Evolutionary conservation across 2,113 vertebrate genomes (phyloP), one percentile per base, ranked within the genome.

Genomic region (Aspiorhynchus laticeps): DNA sequence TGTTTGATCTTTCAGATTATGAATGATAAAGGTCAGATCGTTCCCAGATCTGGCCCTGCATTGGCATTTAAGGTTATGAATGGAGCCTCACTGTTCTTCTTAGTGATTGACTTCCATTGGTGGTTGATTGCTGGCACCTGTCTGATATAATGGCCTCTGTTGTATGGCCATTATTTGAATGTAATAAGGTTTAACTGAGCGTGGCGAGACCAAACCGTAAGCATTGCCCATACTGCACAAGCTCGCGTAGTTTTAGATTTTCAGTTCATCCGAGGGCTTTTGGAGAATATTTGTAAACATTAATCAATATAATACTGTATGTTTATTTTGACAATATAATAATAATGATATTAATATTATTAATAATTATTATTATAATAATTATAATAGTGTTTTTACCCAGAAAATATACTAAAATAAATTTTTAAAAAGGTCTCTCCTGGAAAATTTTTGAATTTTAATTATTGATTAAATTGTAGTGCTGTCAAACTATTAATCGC

Each of bases 1-100:
- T 80, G 80, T 75, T 89, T 87, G 65, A 86, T 71, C 71, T 61
- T 48, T 67, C 43, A 76, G 73, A 71, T 82, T 82, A 74, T 51
- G 63, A 88, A 80, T 63, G 24, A 78, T 61, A 83, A 78, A 74
- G 69, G 51, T 41, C 41, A 38, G 75, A 78, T 15, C 19, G 36
- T 41, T 76, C 26, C 65, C 31, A 36, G 79, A 82, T 82, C 8
- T 63, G 24, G 24, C 41, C 41, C 36, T 81, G 11, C 41, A n/a
- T 76, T 80, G 78, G 17, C n/a, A 75, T 46, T 69, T 74, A 17
- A 79, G 46, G 26, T 8, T 53, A 79, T 85, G 21, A 46, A 53
- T 85, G 61, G 43, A 67, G 17, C 59, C 56, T 78, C 9, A 3
- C 53, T 51, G 33, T 46, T 85, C 65, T 80, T 36, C 53, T 67